These are phyloP conservation scores for Leucoma salicis DNA, from an alignment of 2,888 invertebrate species.

Conservation along the genomic window DNA sequence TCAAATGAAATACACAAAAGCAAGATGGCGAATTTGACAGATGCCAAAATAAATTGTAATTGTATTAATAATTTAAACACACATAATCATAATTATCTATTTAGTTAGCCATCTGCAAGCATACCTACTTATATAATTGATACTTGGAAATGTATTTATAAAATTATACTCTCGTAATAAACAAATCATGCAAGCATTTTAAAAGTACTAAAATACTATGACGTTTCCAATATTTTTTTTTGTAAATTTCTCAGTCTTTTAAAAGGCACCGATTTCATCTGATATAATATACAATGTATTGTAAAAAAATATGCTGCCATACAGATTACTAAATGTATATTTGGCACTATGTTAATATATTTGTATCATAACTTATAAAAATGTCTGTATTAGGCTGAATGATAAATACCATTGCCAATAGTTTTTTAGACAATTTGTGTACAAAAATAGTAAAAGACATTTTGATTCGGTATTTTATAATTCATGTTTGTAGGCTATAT, in stretches of 20 bases:
- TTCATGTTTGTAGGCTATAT: too few species aligned
- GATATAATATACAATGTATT: constrained; percentile 37
- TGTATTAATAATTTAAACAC: constrained; percentile 5
- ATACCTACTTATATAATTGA: constrained; percentile 11
- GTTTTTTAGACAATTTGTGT: too few species aligned
- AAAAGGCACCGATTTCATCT: constrained; percentile 63
- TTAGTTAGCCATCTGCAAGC: constrained; percentile 4
- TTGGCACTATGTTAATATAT: too few species aligned
- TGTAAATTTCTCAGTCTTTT: constrained; percentile 56
- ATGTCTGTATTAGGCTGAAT: too few species aligned
- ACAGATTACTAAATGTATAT: not conserved
- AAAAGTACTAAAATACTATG: not conserved
- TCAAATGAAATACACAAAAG: not conserved
- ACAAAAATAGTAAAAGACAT: too few species aligned
- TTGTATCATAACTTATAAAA: too few species aligned
- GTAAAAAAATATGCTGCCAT: constrained; percentile 23
- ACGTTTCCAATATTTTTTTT: constrained; percentile 12
- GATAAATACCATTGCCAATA: too few species aligned
- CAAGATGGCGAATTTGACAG: constrained; percentile 7
- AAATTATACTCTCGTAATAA: constrained; percentile 18
- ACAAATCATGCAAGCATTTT: constrained; percentile 21
- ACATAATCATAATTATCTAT: constrained; percentile 20
- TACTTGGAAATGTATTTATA: constrained; percentile 24
- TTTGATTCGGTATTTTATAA: too few species aligned
- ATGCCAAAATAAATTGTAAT: not conserved